These are phyloP conservation scores for Papilio machaon DNA, from an alignment of 1,140 invertebrate genomes.

Conservation along the genomic window DNA sequence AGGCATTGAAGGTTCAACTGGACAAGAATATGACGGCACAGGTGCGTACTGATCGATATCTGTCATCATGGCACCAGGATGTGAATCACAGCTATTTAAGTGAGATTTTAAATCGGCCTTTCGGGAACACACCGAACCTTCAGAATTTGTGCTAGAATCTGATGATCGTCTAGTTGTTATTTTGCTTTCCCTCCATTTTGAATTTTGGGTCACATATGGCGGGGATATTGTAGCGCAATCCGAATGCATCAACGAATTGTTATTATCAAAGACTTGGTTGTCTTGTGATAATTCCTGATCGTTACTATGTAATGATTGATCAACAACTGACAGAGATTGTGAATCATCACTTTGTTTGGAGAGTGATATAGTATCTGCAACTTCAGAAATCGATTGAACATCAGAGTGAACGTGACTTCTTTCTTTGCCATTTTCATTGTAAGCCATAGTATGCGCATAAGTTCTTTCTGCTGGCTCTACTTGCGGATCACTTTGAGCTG, in stretches of 20 bases:
- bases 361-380: slow-evolving; percentile 67
- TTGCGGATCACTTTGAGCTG: slow-evolving; percentile 49
- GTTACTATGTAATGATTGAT: slow-evolving; percentile 67
- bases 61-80: slow-evolving; percentile 66
- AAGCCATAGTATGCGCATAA: slow-evolving; percentile 56
- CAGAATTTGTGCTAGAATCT: slow-evolving; percentile 85
- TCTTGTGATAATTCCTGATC: slow-evolving; percentile 68
- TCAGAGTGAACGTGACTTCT: slow-evolving; percentile 58
- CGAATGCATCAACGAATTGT: slow-evolving; percentile 78
- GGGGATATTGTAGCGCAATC: slow-evolving; percentile 85
- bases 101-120: slow-evolving; percentile 72
- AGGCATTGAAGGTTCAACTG: slow-evolving; percentile 77
- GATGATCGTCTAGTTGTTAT: slow-evolving; percentile 87
- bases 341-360: slow-evolving; percentile 78
- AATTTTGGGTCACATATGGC: slow-evolving; percentile 85
- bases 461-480: slow-evolving; percentile 57
- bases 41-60: slow-evolving; percentile 74
- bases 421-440: slow-evolving; percentile 66
- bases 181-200: slow-evolving; percentile 88
- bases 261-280: slow-evolving; percentile 75
- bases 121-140: slow-evolving; percentile 82
- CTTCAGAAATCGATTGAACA: slow-evolving; percentile 66
- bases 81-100: slow-evolving; percentile 61
- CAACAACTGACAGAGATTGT: slow-evolving; percentile 70
- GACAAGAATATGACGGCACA: slow-evolving; percentile 77